phyloP scores from a whole-genome alignment of 2,888 invertebrate genomes.

The Archips crataeganus region DNA sequence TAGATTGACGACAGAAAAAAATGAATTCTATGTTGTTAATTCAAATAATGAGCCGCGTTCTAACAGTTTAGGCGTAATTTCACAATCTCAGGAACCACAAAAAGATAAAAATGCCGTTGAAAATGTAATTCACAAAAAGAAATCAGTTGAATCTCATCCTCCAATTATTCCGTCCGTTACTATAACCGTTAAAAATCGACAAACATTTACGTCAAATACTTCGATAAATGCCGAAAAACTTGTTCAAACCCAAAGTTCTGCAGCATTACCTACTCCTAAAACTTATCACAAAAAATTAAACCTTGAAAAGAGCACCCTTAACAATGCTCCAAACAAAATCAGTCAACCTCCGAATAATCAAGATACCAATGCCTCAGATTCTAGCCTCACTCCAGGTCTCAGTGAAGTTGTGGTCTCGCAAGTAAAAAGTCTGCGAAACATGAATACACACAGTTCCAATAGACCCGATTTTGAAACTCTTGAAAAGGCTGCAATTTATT shows the following conservation, averaged over 20 bases:
- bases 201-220: not conserved
- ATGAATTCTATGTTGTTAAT: not conserved
- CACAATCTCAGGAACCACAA: not conserved
- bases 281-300: not conserved
- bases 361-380: not conserved
- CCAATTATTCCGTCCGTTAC: constrained; percentile 18
- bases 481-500: not conserved
- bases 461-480: not conserved
- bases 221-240: not conserved
- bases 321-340: not conserved
- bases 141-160: constrained; percentile 1
- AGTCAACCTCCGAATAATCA: not conserved
- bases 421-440: not conserved
- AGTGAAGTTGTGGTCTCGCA: not conserved
- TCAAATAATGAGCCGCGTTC: not conserved
- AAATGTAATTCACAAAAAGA: not conserved
- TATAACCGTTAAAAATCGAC: not conserved
- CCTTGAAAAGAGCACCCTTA: not conserved
- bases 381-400: not conserved
- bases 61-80: not conserved
- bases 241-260: not conserved
- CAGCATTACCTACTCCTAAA: not conserved
- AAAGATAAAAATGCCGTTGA: not conserved
- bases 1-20: not conserved
- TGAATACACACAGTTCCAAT: not conserved